These are phyloP conservation scores for Drosophila mimica DNA, from an alignment of 2,888 invertebrate genomes.

Conservation along the genomic window DNA sequence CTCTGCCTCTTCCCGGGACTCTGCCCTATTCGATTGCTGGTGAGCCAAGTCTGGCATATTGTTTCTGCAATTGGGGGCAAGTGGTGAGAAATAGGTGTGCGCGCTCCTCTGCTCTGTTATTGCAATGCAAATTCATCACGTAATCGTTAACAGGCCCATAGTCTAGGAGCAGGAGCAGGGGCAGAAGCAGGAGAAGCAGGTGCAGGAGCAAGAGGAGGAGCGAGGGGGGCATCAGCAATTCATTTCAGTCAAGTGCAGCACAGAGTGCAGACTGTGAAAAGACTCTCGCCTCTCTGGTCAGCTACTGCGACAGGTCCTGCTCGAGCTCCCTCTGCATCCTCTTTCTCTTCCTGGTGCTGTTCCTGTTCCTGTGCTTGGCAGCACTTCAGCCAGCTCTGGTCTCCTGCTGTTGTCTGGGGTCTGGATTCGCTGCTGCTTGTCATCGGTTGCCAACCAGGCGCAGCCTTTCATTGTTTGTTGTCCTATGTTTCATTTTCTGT, in stretches of 20 bases:
- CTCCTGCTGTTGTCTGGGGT: conserved; percentile 2
- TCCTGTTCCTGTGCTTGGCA: conserved; percentile 45
- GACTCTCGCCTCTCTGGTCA: conserved; percentile 37
- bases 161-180: conserved; percentile 10
- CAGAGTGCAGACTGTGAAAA: conserved; percentile 51
- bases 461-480: conserved; percentile 58
- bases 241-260: conserved; percentile 75
- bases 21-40: conserved; percentile 37
- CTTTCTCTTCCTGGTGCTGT: conserved; percentile 21
- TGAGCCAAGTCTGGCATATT: conserved; percentile 56
- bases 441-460: conserved; percentile 65
- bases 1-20: not conserved
- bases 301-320: not conserved
- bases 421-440: conserved; percentile 35
- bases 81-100: conserved; percentile 11
- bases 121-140: conserved; percentile 77
- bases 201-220: not conserved
- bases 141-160: conserved; percentile 70
- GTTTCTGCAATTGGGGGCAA: conserved; percentile 36
- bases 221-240: conserved; percentile 46
- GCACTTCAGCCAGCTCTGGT: conserved; percentile 38
- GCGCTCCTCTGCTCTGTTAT: conserved; percentile 48
- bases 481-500: conserved; percentile 51
- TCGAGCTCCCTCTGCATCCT: conserved; percentile 5
- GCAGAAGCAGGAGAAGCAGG: conserved; percentile 4